phyloP scores from a whole-genome alignment of 1,140 invertebrate species.

The Daktulosphaira vitifoliae region DNA sequence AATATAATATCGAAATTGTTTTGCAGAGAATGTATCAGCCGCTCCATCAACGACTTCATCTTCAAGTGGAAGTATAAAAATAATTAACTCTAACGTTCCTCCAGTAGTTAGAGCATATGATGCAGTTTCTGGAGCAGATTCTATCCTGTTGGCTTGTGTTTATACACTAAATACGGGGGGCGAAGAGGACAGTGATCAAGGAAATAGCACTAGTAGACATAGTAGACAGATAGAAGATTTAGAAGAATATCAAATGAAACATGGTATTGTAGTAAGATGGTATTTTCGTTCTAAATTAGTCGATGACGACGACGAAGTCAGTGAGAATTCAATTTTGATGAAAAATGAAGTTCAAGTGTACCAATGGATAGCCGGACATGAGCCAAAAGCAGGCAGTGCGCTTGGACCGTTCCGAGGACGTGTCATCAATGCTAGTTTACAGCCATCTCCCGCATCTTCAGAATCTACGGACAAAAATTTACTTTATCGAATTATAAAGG shows the following conservation, averaged over 20 bases:
- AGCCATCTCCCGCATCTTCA: neutral
- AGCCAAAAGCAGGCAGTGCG: neutral
- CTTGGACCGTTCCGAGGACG: neutral
- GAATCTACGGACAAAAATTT: neutral
- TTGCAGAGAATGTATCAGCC: no score
- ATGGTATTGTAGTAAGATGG: constrained; percentile 18
- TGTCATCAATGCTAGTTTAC: neutral
- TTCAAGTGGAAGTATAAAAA: no score
- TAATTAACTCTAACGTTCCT: no score
- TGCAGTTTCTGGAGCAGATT: no score
- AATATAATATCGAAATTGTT: no score
- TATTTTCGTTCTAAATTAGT: neutral
- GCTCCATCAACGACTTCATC: no score
- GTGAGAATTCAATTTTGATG: neutral
- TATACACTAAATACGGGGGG: no score
- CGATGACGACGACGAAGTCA: neutral
- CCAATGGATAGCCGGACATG: constrained; percentile 20
- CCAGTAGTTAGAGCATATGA: no score
- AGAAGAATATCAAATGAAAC: neutral
- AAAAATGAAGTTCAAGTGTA: constrained; percentile 17
- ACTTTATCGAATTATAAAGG: constrained; percentile 5
- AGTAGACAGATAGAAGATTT: neutral
- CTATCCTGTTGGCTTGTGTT: no score
- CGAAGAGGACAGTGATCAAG: no score
- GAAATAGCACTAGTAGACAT: no score